Evolutionary conservation across 1,140 invertebrate genomes (phyloP).

Genomic region (Thaumatotibia leucotreta): DNA sequence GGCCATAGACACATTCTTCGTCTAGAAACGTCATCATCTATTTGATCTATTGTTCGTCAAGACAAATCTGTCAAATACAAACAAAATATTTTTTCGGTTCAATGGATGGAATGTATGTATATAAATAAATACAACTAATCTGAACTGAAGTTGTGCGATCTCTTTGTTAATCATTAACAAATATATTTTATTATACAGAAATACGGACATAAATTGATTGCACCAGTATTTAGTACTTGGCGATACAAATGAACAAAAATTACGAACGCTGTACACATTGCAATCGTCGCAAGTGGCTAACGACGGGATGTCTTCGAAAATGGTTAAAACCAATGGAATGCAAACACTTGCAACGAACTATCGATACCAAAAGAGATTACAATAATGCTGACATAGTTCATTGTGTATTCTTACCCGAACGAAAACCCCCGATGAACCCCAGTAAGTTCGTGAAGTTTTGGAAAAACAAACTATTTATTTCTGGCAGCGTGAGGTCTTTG

Average conservation of each 20-base stretch:
- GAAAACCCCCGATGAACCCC: conserved; percentile 48
- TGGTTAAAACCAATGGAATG: conserved; percentile 72
- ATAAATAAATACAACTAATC: background rate
- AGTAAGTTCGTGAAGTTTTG: conserved; percentile 69
- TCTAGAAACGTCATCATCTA: background rate
- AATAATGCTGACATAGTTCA: conserved; percentile 61
- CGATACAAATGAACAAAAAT: conserved; percentile 58
- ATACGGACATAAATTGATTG: conserved; percentile 19
- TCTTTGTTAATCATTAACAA: background rate
- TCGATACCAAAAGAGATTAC: conserved; percentile 66
- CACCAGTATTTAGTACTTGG: conserved; percentile 16
- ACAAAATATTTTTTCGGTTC: background rate
- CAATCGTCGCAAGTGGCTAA: conserved; percentile 66
- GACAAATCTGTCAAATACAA: background rate
- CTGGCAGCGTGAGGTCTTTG: conserved; percentile 61
- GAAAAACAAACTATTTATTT: conserved; percentile 69
- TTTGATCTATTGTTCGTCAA: background rate
- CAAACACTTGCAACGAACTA: conserved; percentile 69
- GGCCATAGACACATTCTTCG: background rate
- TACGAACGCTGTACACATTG: conserved; percentile 68
- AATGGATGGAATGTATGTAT: background rate
- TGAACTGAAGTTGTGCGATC: background rate
- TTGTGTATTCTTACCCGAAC: conserved; percentile 57
- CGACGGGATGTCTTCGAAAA: conserved; percentile 64
- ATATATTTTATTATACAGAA: background rate